phyloP scores from a whole-genome alignment of 2,797 vertebrate genomes.

The Coendou prehensilis region DNA sequence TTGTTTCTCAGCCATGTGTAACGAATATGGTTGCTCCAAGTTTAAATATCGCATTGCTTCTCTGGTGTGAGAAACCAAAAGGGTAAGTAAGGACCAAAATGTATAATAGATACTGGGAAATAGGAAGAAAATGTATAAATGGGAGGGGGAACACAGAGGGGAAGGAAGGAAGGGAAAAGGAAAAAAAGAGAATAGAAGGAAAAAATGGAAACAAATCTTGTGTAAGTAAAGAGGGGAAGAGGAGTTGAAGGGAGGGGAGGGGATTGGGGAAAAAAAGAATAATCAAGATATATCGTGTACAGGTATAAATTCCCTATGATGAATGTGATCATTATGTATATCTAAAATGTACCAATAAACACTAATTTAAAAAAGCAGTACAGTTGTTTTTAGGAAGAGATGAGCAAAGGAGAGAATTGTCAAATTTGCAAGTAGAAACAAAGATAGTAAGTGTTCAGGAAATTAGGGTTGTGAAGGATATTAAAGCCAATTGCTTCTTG shows the following conservation, averaged over 20 bases:
- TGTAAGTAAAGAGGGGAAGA: not conserved
- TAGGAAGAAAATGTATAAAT: not conserved
- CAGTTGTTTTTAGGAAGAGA: not conserved
- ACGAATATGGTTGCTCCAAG: not conserved
- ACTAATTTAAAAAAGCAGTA: not conserved
- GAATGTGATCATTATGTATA: not conserved
- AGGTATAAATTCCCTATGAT: not conserved
- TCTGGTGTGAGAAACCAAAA: not conserved
- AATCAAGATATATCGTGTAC: not conserved
- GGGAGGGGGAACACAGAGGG: not conserved
- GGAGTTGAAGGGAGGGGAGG: not conserved
- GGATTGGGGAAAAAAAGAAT: not conserved
- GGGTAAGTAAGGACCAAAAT: not conserved
- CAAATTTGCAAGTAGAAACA: not conserved
- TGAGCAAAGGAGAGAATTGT: not conserved
- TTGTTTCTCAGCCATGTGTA: not conserved
- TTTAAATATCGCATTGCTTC: not conserved
- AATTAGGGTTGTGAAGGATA: not conserved
- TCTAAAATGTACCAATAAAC: not conserved
- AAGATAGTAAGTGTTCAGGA: not conserved
- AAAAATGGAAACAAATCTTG: not conserved
- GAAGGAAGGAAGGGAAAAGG: not conserved
- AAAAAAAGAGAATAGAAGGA: not conserved
- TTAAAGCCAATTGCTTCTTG: conserved; percentile 17
- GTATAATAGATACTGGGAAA: not conserved